Evolutionary conservation across 1,140 invertebrate species (phyloP), one percentile per base, ranked within the genome.

Genomic region (Thalassaphorura encarpata): DNA sequence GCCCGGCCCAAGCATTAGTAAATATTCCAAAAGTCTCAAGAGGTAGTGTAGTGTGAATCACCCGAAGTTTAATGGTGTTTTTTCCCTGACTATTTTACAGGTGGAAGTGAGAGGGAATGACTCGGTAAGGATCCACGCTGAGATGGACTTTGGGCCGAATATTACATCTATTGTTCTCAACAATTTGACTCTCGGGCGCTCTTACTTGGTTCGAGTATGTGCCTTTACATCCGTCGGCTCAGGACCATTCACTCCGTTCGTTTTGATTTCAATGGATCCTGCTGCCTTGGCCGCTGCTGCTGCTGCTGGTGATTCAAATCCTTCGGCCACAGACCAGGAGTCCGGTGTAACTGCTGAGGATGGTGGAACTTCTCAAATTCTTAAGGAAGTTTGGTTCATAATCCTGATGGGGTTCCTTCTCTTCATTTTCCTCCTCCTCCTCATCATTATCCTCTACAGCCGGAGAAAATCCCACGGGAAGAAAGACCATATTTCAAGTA

Each of bases 381-480:
- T 82, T 0, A 72, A 75, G 21, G 81, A 87, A 67, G 81, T 85
- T 0, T 89, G 85, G 85, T 83, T 89, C 66, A 78, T 89, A 40
- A 78, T 81, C 1, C 68, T 85, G 2, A 76, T 88, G 31, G 82
- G 83, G 33, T 78, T 77, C n/a, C 75, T 85, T 26, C 74, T 83
- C 0, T 78, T 85, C 52, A 73, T 83, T 0, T 68, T 87, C 1
- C 71, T 85, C 1, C 77, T 79, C 13, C 79, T 79, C 13, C 77
- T 84, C 45, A 76, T 81, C 3, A 77, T 76, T 0, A 76, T 78
- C 51, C 60, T 84, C 0, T 84, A 83, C 67, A 71, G 83, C 2
- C 78, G 77, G 60, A 71, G 79, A 15, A 75, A 65, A 53, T 65
- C 63, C 46, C 63, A 65, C 55, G 63, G 63, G 57, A 65, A 65